Conservation (phyloP, 1,140 invertebrate species). For the Plodia interpunctella region DNA sequence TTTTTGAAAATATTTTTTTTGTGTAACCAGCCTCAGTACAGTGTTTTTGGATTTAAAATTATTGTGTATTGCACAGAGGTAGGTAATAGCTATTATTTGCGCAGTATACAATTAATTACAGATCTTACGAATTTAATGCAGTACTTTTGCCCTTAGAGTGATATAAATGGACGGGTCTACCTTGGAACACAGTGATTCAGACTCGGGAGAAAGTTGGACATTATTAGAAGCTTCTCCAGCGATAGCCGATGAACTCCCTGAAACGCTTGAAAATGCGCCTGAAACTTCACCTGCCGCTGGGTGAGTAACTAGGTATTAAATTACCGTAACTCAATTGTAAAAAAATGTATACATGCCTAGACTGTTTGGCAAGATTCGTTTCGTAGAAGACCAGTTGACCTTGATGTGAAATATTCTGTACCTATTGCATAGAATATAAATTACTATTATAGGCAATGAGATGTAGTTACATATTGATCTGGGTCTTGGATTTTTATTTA, state of each 20-base stretch:
- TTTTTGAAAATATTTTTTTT: constrained; percentile 41
- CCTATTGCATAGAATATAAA: no score
- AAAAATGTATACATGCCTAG: no score
- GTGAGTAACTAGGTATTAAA: background rate
- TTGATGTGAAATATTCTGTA: no score
- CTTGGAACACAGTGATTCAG: constrained; percentile 62
- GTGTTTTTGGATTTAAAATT: constrained; percentile 23
- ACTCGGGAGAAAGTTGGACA: constrained; percentile 69
- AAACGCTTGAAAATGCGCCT: constrained; percentile 25
- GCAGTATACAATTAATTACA: background rate
- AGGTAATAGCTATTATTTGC: constrained; percentile 17
- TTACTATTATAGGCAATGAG: no score
- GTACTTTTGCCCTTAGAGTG: constrained; percentile 6
- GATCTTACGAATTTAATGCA: constrained; percentile 5
- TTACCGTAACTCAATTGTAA: background rate
- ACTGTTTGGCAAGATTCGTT: no score
- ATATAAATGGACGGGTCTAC: constrained; percentile 52
- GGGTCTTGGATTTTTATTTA: no score
- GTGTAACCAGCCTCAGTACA: constrained; percentile 30
- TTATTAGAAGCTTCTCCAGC: constrained; percentile 43
- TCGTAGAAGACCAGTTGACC: no score
- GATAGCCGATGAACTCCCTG: constrained; percentile 39
- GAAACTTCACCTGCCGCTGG: constrained; percentile 21
- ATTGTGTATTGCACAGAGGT: constrained; percentile 31
- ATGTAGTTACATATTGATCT: no score